Conservation (phyloP, 2,113 vertebrate genomes). For the Chitala chitala region DNA sequence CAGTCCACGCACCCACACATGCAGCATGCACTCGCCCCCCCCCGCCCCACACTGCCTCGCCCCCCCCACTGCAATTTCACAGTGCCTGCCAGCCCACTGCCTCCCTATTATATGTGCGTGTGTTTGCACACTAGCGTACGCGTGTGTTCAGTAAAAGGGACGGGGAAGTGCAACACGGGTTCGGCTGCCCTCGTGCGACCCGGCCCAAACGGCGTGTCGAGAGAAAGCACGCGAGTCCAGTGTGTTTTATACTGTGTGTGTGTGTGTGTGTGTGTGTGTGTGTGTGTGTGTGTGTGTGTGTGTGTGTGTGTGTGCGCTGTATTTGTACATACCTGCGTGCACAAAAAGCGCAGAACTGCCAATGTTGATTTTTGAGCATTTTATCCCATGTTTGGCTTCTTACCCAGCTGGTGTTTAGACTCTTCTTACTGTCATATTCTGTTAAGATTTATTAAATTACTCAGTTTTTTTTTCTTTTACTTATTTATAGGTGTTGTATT, state of each 20-base stretch:
- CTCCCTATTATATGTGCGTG: conserved; percentile 67
- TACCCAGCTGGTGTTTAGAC: conserved; percentile 50
- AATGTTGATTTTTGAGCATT: conserved; percentile 83
- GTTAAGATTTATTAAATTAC: conserved; percentile 82
- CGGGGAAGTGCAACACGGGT: conserved; percentile 65
- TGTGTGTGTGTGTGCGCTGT: conserved; percentile 70
- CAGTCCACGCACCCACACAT: not conserved
- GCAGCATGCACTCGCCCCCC: not conserved
- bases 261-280: conserved; percentile 73
- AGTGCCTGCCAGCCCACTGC: conserved; percentile 37
- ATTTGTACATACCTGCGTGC: conserved; percentile 84
- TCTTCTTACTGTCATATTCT: conserved; percentile 83
- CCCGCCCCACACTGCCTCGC: conserved; percentile 19
- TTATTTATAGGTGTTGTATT: conserved; percentile 92
- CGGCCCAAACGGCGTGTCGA: no score
- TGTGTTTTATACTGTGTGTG: no score
- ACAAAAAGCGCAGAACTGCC: conserved; percentile 83
- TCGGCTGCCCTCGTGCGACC: conserved; percentile 15
- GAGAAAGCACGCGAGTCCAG: no score
- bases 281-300: conserved; percentile 57
- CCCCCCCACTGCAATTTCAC: conserved; percentile 26
- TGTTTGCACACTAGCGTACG: conserved; percentile 64
- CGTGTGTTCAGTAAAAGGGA: conserved; percentile 68
- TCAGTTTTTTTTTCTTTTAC: conserved; percentile 67
- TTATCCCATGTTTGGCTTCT: conserved; percentile 77